Percentiles rank a stretch among this genome's conserved stretches.
Evolutionary conservation across 2,113 vertebrate species (phyloP).

Genomic region (Nettapus auritus): DNA sequence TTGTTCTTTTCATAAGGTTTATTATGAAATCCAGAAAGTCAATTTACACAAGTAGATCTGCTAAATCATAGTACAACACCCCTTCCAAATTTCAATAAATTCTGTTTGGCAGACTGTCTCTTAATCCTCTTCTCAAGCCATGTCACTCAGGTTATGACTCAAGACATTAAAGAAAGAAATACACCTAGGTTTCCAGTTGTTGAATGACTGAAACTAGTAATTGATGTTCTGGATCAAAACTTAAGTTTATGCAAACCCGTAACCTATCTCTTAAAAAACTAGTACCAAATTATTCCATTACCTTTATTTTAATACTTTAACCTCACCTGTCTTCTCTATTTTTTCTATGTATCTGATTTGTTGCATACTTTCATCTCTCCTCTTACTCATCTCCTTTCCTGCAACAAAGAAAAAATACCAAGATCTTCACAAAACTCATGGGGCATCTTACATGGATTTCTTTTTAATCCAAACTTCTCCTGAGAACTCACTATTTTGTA

Average conservation of each 20-base stretch:
- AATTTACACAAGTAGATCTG: neutral
- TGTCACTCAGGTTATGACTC: neutral
- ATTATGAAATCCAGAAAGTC: neutral
- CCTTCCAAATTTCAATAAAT: neutral
- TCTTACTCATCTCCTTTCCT: neutral
- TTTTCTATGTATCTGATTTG: neutral
- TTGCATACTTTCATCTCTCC: neutral
- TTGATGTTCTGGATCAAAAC: neutral
- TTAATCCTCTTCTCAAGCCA: neutral
- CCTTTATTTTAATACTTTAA: neutral
- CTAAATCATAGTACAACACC: neutral
- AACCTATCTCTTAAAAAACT: neutral
- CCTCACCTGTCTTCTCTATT: neutral
- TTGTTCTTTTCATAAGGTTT: neutral
- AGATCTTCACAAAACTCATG: neutral
- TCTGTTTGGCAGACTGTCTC: neutral
- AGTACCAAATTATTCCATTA: neutral
- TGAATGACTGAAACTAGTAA: neutral
- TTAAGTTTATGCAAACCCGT: neutral
- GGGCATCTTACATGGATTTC: neutral
- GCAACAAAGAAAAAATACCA: neutral
- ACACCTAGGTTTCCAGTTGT: neutral
- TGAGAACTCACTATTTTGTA: neutral
- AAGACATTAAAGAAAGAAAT: neutral
- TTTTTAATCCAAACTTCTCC: neutral